phyloP scores from a whole-genome alignment of 2,888 invertebrate species.

The Empis livida region DNA sequence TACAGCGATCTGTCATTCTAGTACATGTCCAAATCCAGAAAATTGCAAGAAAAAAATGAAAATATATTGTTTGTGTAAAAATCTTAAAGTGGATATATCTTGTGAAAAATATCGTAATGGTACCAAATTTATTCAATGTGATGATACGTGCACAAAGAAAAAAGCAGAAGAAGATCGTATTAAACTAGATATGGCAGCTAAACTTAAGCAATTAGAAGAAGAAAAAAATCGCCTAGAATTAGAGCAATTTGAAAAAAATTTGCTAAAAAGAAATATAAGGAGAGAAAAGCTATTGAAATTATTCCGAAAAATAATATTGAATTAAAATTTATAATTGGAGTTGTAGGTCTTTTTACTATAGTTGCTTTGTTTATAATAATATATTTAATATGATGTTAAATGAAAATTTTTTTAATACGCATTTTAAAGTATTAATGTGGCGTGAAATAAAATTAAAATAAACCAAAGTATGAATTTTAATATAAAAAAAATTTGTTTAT shows the following conservation, averaged over 20 bases:
- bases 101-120: constrained; percentile 45
- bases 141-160: constrained; percentile 48
- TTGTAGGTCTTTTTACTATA: no score
- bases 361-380: no score
- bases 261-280: constrained; percentile 47
- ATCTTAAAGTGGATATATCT: constrained; percentile 56
- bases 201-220: constrained; percentile 44
- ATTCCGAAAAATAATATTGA: constrained; percentile 17
- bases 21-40: constrained; percentile 50
- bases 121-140: constrained; percentile 41
- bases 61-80: constrained; percentile 63
- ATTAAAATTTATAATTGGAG: constrained; percentile 15
- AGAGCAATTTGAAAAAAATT: constrained; percentile 63
- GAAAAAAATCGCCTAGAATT: constrained; percentile 57
- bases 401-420: no score
- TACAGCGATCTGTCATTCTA: constrained; percentile 57
- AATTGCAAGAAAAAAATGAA: constrained; percentile 69
- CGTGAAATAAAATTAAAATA: no score
- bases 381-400: no score
- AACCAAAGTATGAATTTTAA: no score
- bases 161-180: constrained; percentile 40
- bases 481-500: no score
- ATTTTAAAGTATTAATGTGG: no score
- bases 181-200: constrained; percentile 41
- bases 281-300: constrained; percentile 29